These are phyloP conservation scores for Aelia acuminata DNA, from an alignment of 2,888 invertebrate species.

Conservation along the genomic window DNA sequence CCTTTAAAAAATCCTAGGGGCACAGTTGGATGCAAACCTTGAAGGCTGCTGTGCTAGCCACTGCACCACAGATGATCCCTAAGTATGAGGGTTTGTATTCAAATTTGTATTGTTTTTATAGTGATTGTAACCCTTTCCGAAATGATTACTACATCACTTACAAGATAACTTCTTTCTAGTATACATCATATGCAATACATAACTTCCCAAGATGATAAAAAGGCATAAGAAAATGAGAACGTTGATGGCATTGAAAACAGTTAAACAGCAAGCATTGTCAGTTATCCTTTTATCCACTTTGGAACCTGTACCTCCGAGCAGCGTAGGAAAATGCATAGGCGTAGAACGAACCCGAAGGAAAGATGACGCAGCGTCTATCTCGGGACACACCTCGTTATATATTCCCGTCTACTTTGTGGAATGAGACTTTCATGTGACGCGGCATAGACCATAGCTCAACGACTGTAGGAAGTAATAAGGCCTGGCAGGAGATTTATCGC, in stretches of 20 bases:
- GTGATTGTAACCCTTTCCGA: not conserved
- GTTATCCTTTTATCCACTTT: too few relatives aligned
- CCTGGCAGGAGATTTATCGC: not conserved
- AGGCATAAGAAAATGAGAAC: not conserved
- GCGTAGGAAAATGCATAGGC: not conserved
- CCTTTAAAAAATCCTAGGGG: too few relatives aligned
- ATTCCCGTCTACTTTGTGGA: slow-evolving; percentile 20
- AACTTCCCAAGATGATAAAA: not conserved
- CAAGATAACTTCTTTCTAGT: too few relatives aligned
- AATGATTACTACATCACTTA: too few relatives aligned
- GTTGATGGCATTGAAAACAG: not conserved
- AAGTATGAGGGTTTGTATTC: too few relatives aligned
- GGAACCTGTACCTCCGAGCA: not conserved
- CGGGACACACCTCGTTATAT: not conserved
- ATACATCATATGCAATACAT: not conserved
- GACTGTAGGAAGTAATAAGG: slow-evolving; percentile 28
- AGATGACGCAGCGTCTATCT: slow-evolving; percentile 18
- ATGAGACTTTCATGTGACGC: slow-evolving; percentile 6
- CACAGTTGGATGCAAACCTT: too few relatives aligned
- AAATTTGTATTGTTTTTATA: not conserved
- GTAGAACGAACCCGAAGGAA: not conserved
- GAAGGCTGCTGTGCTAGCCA: too few relatives aligned
- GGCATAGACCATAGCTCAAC: slow-evolving; percentile 18
- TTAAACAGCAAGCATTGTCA: too few relatives aligned
- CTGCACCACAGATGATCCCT: too few relatives aligned